phyloP scores from a whole-genome alignment of 2,888 invertebrate species.

The Lasius platythorax region DNA sequence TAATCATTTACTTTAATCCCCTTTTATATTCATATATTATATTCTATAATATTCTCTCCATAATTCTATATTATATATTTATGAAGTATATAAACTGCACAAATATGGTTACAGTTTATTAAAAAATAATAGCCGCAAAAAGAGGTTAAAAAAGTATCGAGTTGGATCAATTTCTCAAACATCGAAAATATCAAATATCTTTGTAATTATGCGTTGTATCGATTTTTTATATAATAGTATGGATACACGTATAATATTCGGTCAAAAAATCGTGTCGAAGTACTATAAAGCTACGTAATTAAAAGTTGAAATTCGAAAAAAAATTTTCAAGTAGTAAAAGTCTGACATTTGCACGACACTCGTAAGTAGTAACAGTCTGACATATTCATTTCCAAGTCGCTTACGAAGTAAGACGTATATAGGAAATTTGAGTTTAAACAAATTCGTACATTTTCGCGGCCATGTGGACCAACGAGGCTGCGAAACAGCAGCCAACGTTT shows the following conservation, averaged over 20 bases:
- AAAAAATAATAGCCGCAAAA: not conserved
- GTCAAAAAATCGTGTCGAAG: not conserved
- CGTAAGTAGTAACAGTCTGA: slow-evolving; percentile 13
- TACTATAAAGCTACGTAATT: slow-evolving; percentile 4
- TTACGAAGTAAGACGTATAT: not conserved
- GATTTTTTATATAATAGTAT: not conserved
- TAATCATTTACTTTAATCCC: not conserved
- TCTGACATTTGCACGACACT: not conserved
- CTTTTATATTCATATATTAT: not conserved
- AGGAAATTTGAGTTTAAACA: not conserved
- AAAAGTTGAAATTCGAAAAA: slow-evolving; percentile 11
- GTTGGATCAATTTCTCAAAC: not conserved
- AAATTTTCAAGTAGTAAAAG: slow-evolving; percentile 34
- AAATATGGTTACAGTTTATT: not conserved
- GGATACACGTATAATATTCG: not conserved
- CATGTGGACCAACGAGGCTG: not conserved
- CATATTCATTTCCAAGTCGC: too few relatives aligned
- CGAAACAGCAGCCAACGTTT: not conserved
- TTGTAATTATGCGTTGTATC: not conserved
- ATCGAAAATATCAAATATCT: not conserved
- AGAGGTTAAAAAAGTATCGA: not conserved
- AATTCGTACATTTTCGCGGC: slow-evolving; percentile 8
- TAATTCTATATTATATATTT: not conserved
- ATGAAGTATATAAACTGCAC: not conserved
- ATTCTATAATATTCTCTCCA: too few relatives aligned